Percentiles rank a stretch among this genome's conserved stretches.
Conservation (phyloP, 2,113 vertebrate species). For the Neolamprologus kungweensis region DNA sequence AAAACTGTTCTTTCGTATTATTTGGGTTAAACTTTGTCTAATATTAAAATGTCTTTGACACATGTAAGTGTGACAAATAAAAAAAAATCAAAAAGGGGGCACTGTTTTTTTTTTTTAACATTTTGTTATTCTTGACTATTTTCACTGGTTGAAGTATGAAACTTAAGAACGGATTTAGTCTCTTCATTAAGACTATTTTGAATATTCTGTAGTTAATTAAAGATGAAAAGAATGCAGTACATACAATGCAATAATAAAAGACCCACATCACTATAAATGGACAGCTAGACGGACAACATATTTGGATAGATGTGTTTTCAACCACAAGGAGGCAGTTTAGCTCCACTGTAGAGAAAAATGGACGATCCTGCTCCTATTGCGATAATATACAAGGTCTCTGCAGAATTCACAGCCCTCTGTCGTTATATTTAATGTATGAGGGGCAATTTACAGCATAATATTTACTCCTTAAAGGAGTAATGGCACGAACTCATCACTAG, state of each 20-base stretch:
- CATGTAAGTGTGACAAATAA: background rate
- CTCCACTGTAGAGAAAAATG: background rate
- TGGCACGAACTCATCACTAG: background rate
- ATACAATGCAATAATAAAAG: background rate
- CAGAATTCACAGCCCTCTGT: background rate
- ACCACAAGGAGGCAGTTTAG: constrained; percentile 55
- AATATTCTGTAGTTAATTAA: background rate
- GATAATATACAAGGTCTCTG: background rate
- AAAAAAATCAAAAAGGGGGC: background rate
- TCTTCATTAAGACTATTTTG: background rate
- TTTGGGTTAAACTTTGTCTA: background rate
- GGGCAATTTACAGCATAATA: background rate
- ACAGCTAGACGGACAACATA: background rate
- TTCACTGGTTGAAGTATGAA: background rate
- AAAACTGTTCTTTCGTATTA: background rate
- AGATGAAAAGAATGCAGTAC: background rate
- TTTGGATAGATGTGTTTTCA: background rate
- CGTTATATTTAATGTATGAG: background rate
- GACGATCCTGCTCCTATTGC: background rate
- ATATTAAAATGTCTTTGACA: background rate
- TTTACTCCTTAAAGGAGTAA: background rate
- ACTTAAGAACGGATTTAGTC: background rate
- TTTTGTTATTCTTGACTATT: background rate
- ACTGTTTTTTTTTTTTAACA: accelerated
- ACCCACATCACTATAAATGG: background rate